These are phyloP conservation scores for Stigmatopora nigra DNA, from an alignment of 2,113 vertebrate species.

Conservation along the genomic window DNA sequence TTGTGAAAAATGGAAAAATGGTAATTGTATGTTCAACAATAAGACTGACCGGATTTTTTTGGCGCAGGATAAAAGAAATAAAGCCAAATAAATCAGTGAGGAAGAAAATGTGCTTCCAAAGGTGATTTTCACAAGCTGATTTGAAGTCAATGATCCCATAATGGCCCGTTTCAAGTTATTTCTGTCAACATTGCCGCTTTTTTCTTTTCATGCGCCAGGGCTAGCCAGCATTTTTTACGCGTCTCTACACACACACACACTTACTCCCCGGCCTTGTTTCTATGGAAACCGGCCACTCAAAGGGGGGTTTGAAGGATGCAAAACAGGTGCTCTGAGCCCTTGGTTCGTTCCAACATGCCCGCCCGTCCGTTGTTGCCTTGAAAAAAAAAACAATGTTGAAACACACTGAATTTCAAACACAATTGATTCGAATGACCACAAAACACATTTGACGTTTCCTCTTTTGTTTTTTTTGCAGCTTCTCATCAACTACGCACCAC, in stretches of 20 bases:
- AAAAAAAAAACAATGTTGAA: slow-evolving; percentile 19
- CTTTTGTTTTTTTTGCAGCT: slow-evolving; percentile 4
- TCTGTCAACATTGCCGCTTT: neutral
- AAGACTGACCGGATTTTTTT: too few relatives aligned
- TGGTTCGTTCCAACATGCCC: slow-evolving; percentile 28
- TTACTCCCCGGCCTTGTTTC: slow-evolving; percentile 48
- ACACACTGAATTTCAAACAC: slow-evolving; percentile 31
- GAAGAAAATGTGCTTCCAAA: neutral
- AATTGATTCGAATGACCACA: slow-evolving; percentile 24
- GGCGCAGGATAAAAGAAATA: too few relatives aligned
- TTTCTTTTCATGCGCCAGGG: neutral
- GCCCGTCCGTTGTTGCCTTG: slow-evolving; percentile 23
- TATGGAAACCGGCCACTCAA: slow-evolving; percentile 62
- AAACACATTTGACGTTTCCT: neutral
- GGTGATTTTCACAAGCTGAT: neutral
- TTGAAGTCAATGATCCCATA: neutral
- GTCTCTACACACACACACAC: slow-evolving; percentile 14
- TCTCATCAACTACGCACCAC: slow-evolving; percentile 29
- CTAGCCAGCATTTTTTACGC: neutral
- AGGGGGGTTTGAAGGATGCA: slow-evolving; percentile 49
- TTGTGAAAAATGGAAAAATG: too few relatives aligned
- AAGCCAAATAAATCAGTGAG: too few relatives aligned
- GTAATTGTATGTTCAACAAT: too few relatives aligned
- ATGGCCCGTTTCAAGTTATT: neutral
- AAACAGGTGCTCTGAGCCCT: slow-evolving; percentile 33